Evolutionary conservation across 1,140 invertebrate genomes (phyloP), one percentile per base, ranked within the genome.

Genomic region (Aricia agestis): DNA sequence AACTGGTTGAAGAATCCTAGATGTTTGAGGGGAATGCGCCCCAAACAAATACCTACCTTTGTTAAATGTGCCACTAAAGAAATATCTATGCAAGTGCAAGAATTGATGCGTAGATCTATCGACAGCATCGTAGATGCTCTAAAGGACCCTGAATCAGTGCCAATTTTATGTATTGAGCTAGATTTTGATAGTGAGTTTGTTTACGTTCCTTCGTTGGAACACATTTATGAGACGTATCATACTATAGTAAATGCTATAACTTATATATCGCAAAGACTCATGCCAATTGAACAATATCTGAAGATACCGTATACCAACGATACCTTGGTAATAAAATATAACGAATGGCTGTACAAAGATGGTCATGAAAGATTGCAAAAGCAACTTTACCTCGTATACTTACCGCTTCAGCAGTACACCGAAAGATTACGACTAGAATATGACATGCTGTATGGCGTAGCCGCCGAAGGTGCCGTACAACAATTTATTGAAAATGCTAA

Each of bases 41-140:
- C 81, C 3, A 92, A 89, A 72, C 85, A 76, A 66, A 78, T 88
- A 68, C 77, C 84, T 1, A 73, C 80, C 7, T 91, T 92, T 78
- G 81, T 92, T 5, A 82, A 74, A 75, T 92, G 89, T 72, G 85
- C 90, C 67, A 87, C 85, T 5, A 91, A 86, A 80, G 88, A 88
- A 74, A 91, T 92, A 80, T 87, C 89, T 3, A 90, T 92, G 85
- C 84, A 90, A 77, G 92, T 92, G 75, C 87, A 87, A 76, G 92
- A 92, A 78, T 70, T 92, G 36, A 92, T 92, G 89, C 81, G 91
- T n/a, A 79, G 83, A 72, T 91, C 92, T 66, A 90, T 92, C 19
- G 81, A 92, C 52, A 79, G 79, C 42, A 78, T 92, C 31, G 91
- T 92, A 76, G 79, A 87, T 6, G 70, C 71, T 36, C 73, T 91